Evolutionary conservation across 1,140 invertebrate species (phyloP), one percentile per base, ranked within the genome.

Genomic region (Drosophila lacertosa): DNA sequence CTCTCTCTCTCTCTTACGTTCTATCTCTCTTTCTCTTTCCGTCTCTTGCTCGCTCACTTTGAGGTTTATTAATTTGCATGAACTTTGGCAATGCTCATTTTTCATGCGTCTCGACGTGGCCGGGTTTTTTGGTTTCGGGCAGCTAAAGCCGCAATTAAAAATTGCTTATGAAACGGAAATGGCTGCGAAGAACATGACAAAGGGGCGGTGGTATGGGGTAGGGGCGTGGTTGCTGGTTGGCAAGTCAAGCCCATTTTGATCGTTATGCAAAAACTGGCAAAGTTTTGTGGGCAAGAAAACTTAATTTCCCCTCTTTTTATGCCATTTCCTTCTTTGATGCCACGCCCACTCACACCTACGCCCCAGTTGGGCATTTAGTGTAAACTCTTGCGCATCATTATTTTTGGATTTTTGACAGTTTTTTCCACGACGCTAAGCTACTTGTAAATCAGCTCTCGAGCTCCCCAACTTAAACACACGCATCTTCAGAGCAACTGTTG

Each of bases 371-470:
- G 57, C 79, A 79, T 83, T 83, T 83, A 86, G 77, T 74, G 74
- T 80, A 83, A 83, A 77, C 69, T 40, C 54, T 20, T 80, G 82
- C 54, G 82, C 81, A 86, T 86, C 81, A 86, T 86, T 86, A 86
- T 86, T 86, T 88, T 88, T 75, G 72, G 77, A 88, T 86, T 88
- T 86, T 86, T 86, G 77, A 86, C 81, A 86, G 81, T 86, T 86
- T 86, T 81, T 84, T 81, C 51, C 47, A 42, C 39, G 60, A 45
- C 84, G 81, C 67, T 88, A 86, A 88, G 81, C 81, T 88, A 88
- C 81, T 86, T 88, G 81, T 88, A 88, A 86, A 86, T 86, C 81
- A 86, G 81, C 73, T 74, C 73, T 74, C 66, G 58, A 77, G 64
- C 77, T 44, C 26, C 26, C 45, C 50, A 60, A 48, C 68, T 66